Percentiles rank a stretch among this genome's conserved stretches.
Evolutionary conservation across 2,797 vertebrate species (phyloP).

Genomic region (Mormyrops attenuatus): DNA sequence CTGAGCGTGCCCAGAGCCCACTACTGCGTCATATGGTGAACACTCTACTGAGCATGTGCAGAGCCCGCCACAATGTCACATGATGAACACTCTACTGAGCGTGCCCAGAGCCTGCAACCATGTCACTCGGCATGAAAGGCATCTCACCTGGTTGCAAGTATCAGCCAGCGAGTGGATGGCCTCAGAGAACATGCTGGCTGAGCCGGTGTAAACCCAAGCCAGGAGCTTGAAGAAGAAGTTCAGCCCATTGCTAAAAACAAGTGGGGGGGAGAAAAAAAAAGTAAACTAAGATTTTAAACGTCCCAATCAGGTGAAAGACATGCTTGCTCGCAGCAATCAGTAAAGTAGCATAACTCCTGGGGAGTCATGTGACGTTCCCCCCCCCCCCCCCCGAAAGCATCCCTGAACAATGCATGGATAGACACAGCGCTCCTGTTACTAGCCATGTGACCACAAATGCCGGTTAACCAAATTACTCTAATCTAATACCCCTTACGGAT

Average conservation of each 20-base stretch:
- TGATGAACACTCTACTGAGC: neutral
- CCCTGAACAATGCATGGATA: neutral
- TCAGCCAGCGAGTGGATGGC: constrained; percentile 96
- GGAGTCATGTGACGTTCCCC: neutral
- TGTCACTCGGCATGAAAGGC: neutral
- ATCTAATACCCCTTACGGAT: constrained; percentile 44
- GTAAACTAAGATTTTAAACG: neutral
- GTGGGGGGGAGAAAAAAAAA: too few relatives aligned
- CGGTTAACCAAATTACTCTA: constrained; percentile 57
- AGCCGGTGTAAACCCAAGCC: constrained; percentile 97
- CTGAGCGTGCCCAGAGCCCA: neutral
- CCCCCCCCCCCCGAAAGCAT: neutral
- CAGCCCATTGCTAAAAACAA: constrained; percentile 80
- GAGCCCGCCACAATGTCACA: neutral
- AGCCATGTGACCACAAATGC: constrained; percentile 40
- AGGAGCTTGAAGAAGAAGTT: constrained; percentile 99
- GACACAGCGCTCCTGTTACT: neutral
- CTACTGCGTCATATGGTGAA: neutral
- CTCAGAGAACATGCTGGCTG: constrained; percentile 98
- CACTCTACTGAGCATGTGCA: neutral
- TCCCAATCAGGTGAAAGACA: neutral
- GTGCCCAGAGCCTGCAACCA: constrained; percentile 28
- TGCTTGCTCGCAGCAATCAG: neutral
- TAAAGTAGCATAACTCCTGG: neutral
- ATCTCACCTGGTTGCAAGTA: constrained; percentile 88